Evolutionary conservation across 2,113 vertebrate species (phyloP), one percentile per base, ranked within the genome.

Genomic region (Turnix velox): DNA sequence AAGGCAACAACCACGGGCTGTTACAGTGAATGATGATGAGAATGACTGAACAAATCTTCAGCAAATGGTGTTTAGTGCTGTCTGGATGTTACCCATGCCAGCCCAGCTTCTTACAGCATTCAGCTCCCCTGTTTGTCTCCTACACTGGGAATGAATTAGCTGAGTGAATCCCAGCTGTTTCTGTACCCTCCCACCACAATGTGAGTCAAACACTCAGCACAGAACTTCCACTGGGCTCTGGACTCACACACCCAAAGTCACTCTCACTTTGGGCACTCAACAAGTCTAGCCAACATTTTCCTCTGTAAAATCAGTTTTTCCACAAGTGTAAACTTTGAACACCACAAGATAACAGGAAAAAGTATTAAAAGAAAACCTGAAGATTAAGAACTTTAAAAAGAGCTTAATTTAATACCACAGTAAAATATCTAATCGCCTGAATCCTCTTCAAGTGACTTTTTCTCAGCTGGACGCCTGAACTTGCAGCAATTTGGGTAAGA

Each of bases 21-120:
- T 95, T 85, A 85, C 95, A 94, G 52, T 92, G 95, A 96, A 90
- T 95, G 78, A 93, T 95, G 90, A 96, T 92, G 79, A 94, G 92
- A 92, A 95, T 51, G 62, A 78, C 86, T 84, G 68, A 96, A 93
- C 66, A 94, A 95, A 90, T 88, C 69, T 83, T 87, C 87, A 65
- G 75, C 84, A 96, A 94, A 88, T 62, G 91, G 91, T 88, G 68
- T 96, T 97, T 96, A 93, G 93, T 82, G 82, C 94, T 87, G 55
- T 69, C 90, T 2, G 71, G 25, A 46, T 76, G 77, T 48, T 91
- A 92, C 93, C 79, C 5, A 12, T 35, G 85, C 81, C 76, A 73
- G 2, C 2, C 46, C 73, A 66, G 73, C 63, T 90, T 76, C 74
- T 91, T 91, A 92, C 86, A 96, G 80, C 62, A 91, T 62, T 94